Base-by-base conservation (phyloP, 30 jellyfish, hydroid and myxozoan genomes). In the Euphysa ruthae region DNA sequence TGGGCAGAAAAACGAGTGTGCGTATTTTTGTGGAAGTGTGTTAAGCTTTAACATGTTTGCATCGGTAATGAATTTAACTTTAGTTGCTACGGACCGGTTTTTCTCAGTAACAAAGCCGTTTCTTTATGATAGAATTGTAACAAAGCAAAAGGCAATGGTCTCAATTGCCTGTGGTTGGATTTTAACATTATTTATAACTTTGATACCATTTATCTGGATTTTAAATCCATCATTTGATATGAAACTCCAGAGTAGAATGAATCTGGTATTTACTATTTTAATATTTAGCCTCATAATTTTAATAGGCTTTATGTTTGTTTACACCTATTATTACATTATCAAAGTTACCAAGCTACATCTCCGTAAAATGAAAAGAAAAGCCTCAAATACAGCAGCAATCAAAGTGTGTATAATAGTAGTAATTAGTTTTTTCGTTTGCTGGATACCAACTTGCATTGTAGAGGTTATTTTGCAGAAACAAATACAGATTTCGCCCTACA, bases 341-440 rank as follows among this genome's bases (percentile, higher is more conserved):
- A n/a, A 18, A 2, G n/a, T 28, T 7, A 31, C 43, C 7, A 38
- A 46, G 31, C 64, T 32, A n/a, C 58, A 73, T 15, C 43, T 58
- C 23, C 54, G 77, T 10, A 16, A 56, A 20, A 5, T 35, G 6
- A 49, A 32, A 4, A 61, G 14, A 13, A 29, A 31, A 21, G 46
- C 65, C 8, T 35, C 62, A 7, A 57, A 58, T 57, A 69, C 81
- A 18, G 70, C 69, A 4, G 85, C 71, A 0, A 21, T 73, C 4
- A 73, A 73, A 73, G 85, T 73, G 0, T 56, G 85, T 49, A 38
- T 73, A 4, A 58, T 73, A 18, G 70, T 73, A 1, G 85, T 81
- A 23, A 73, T 58, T 0, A 56, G 77, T 23, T 73, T 73, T 51
- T 58, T 73, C 21, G 43, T 73, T 12, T 73, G 85, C 38, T 73